Percentiles rank a stretch among this genome's conserved stretches.
Conservation (phyloP, 2,888 invertebrate genomes). For the Tribolium freemani region DNA sequence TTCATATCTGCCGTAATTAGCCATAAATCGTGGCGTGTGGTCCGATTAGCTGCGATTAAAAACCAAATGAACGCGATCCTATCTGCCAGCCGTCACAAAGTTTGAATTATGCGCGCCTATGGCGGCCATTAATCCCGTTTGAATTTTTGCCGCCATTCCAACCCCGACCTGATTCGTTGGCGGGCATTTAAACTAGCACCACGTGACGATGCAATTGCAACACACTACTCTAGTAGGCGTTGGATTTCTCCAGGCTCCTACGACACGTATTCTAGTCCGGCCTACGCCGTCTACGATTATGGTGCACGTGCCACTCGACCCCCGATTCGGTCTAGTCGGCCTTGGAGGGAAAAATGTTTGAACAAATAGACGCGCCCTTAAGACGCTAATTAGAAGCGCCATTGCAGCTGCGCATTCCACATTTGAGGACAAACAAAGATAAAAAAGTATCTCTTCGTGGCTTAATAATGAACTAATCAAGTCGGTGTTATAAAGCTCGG, state of each 20-base stretch:
- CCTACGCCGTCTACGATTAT: slow-evolving; percentile 35
- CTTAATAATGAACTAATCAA: slow-evolving; percentile 37
- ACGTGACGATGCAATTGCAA: slow-evolving; percentile 17
- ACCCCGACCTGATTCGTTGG: neutral
- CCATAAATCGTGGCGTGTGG: slow-evolving; percentile 30
- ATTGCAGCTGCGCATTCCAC: slow-evolving; percentile 36
- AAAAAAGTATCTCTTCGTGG: slow-evolving; percentile 5
- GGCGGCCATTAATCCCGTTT: slow-evolving; percentile 25
- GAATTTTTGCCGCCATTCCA: slow-evolving; percentile 28
- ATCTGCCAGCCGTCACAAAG: slow-evolving; percentile 19
- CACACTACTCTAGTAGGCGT: slow-evolving; percentile 30
- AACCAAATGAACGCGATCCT: slow-evolving; percentile 19
- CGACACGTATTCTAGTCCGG: slow-evolving; percentile 24
- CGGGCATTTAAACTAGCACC: slow-evolving; percentile 2
- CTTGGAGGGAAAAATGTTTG: slow-evolving; percentile 1
- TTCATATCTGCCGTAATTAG: slow-evolving; percentile 9
- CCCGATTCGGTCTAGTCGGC: slow-evolving; percentile 17
- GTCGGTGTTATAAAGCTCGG: slow-evolving; percentile 19
- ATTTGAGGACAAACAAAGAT: slow-evolving; percentile 30
- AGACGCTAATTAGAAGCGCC: slow-evolving; percentile 30
- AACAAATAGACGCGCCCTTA: neutral
- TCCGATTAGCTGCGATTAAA: slow-evolving; percentile 33
- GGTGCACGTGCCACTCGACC: slow-evolving; percentile 30
- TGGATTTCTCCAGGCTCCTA: slow-evolving; percentile 37
- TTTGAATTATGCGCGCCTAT: slow-evolving; percentile 14